phyloP scores from a whole-genome alignment of 1,140 invertebrate genomes.

The Eciton burchellii region DNA sequence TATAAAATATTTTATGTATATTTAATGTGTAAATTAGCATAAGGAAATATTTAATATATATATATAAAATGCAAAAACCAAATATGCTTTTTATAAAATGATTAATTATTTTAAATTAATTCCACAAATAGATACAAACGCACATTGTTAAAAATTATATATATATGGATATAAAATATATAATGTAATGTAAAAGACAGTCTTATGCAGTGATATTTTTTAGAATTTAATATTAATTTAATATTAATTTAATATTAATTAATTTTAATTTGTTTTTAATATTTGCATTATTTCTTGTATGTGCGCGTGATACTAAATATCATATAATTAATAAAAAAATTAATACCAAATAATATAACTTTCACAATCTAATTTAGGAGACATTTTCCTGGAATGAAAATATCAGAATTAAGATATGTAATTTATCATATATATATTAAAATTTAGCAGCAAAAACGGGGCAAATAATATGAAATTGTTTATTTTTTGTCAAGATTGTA shows the following conservation, averaged over 20 bases:
- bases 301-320: not conserved
- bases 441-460: not conserved
- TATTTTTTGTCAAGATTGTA: conserved; percentile 72
- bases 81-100: conserved; percentile 48
- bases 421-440: not conserved
- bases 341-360: too few relatives aligned
- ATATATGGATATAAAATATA: not conserved
- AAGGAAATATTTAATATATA: conserved; percentile 1
- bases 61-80: conserved; percentile 18
- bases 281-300: too few relatives aligned
- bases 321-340: not conserved
- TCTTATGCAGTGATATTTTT: conserved; percentile 11
- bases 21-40: conserved; percentile 34
- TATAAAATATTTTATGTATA: conserved; percentile 29
- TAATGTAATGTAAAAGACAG: conserved; percentile 27
- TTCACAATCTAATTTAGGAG: not conserved
- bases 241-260: too few relatives aligned
- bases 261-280: too few relatives aligned
- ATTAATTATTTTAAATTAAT: conserved; percentile 52
- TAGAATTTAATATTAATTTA: too few relatives aligned
- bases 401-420: not conserved
- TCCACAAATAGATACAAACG: not conserved
- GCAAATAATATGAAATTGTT: conserved; percentile 67
- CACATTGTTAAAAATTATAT: conserved; percentile 14
- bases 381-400: not conserved